Evolutionary conservation across 23 tunicate genomes (phyloP).

Genomic region (Diplosoma virens): DNA sequence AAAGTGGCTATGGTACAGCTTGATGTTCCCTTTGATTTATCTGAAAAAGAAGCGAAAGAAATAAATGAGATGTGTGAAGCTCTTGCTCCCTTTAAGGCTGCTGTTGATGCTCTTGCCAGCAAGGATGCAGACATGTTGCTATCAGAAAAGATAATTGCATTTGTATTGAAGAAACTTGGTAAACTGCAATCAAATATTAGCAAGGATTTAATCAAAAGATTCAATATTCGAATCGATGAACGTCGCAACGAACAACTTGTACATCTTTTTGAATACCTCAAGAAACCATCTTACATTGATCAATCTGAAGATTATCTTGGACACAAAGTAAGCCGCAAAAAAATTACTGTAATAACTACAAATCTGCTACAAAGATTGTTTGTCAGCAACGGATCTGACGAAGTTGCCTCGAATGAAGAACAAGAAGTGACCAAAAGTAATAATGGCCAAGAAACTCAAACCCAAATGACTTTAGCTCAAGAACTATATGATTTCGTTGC

Average conservation of each 20-base stretch:
- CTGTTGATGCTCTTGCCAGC: slow-evolving; percentile 46
- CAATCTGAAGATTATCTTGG: slow-evolving; percentile 33
- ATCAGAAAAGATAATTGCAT: slow-evolving; percentile 36
- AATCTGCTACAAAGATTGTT: too few relatives aligned
- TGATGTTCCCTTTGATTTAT: slow-evolving; percentile 47
- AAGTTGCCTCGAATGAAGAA: too few relatives aligned
- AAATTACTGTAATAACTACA: too few relatives aligned
- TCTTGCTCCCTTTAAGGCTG: slow-evolving; percentile 45
- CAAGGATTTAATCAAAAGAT: slow-evolving; percentile 9
- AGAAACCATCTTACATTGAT: slow-evolving; percentile 28
- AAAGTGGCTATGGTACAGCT: slow-evolving; percentile 43
- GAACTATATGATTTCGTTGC: too few relatives aligned
- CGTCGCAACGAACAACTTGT: too few relatives aligned
- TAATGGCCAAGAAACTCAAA: too few relatives aligned
- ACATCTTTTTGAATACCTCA: slow-evolving; percentile 26
- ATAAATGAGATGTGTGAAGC: slow-evolving; percentile 38
- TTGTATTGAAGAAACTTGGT: slow-evolving; percentile 18
- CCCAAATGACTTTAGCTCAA: too few relatives aligned
- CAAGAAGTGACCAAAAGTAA: too few relatives aligned
- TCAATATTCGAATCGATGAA: slow-evolving; percentile 9
- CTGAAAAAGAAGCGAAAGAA: slow-evolving; percentile 24
- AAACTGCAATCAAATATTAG: slow-evolving; percentile 3
- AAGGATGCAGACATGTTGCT: slow-evolving; percentile 38
- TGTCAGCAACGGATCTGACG: too few relatives aligned
- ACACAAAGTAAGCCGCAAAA: slow-evolving; percentile 6